Conservation (phyloP, 2,113 vertebrate genomes). For the Tylochromis polylepis region DNA sequence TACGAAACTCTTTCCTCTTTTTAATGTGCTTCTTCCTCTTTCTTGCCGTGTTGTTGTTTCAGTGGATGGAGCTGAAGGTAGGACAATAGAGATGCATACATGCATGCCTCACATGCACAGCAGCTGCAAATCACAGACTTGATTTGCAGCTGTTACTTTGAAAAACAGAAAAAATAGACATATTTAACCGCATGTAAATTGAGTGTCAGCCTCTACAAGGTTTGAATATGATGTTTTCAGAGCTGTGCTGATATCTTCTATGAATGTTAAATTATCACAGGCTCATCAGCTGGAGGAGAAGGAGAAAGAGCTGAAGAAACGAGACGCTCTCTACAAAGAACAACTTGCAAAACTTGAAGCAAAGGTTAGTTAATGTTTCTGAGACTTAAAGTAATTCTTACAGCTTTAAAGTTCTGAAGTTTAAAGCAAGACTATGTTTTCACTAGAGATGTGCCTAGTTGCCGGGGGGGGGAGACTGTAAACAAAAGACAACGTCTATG, state of each 20-base stretch:
- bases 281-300: constrained; percentile 65
- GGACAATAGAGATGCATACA: constrained; percentile 3
- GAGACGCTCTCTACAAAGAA: constrained; percentile 44
- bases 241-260: neutral
- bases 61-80: constrained; percentile 74
- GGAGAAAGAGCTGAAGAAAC: constrained; percentile 52
- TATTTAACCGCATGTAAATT: neutral
- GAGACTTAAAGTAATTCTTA: neutral
- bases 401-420: neutral
- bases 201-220: neutral
- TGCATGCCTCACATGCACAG: constrained; percentile 25
- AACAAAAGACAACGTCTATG: neutral
- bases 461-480: neutral
- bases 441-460: neutral
- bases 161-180: neutral
- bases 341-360: constrained; percentile 60
- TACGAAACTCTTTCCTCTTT: neutral
- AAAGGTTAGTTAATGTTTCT: constrained; percentile 36
- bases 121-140: neutral
- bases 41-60: constrained; percentile 22
- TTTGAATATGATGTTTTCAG: neutral
- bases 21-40: constrained; percentile 27
- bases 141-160: neutral
- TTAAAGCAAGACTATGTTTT: neutral
- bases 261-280: constrained; percentile 22